Evolutionary conservation across 1,140 invertebrate genomes (phyloP).

Genomic region (Micrasema minimum): DNA sequence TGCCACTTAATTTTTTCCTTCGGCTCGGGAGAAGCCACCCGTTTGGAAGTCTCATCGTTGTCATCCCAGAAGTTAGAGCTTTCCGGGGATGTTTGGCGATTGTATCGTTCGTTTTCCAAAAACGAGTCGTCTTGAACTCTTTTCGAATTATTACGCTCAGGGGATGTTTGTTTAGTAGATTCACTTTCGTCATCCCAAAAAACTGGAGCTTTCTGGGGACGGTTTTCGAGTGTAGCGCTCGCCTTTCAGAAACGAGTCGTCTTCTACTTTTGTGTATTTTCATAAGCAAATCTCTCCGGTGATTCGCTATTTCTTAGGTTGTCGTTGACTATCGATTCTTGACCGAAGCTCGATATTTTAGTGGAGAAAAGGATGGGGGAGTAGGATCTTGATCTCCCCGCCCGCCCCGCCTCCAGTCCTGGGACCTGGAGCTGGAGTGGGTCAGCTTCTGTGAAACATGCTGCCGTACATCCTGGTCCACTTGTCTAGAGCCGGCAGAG

Average conservation of each 20-base stretch:
- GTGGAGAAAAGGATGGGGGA: conserved; percentile 64
- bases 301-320: conserved; percentile 41
- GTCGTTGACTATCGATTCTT: conserved; percentile 60
- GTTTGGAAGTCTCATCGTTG: conserved; percentile 51
- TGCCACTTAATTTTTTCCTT: conserved; percentile 63
- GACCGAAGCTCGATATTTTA: conserved; percentile 66
- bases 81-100: conserved; percentile 47
- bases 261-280: conserved; percentile 56
- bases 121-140: neutral
- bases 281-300: conserved; percentile 55
- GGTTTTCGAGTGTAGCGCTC: conserved; percentile 21
- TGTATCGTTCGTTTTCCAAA: neutral
- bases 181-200: conserved; percentile 48
- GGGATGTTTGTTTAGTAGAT: neutral
- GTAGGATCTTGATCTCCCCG: conserved; percentile 62
- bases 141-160: neutral
- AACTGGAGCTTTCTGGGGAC: conserved; percentile 18
- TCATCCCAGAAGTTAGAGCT: conserved; percentile 52
- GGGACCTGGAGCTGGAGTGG: conserved; percentile 53
- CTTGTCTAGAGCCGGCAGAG: conserved; percentile 59
- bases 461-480: conserved; percentile 60
- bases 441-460: conserved; percentile 57
- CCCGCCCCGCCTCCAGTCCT: conserved; percentile 60
- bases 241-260: conserved; percentile 56
- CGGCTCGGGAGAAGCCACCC: conserved; percentile 45